These are phyloP conservation scores for Stenichneumon culpator DNA, from an alignment of 2,888 invertebrate genomes.

Conservation along the genomic window DNA sequence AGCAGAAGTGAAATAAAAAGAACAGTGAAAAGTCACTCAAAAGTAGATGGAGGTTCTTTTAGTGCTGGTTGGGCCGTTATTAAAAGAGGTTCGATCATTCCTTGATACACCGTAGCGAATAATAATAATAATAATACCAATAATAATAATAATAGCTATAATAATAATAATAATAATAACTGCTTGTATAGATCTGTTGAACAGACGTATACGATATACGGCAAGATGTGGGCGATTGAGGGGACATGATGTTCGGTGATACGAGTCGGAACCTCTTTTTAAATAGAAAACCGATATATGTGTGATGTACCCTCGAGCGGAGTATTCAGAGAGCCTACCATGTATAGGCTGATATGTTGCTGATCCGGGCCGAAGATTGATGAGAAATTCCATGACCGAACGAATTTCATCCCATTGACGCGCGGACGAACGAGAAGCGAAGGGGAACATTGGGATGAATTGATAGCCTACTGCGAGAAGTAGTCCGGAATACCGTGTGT, in stretches of 20 bases:
- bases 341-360: slow-evolving; percentile 25
- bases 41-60: slow-evolving; percentile 13
- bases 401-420: slow-evolving; percentile 56
- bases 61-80: slow-evolving; percentile 11
- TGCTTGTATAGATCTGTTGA: neutral
- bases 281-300: slow-evolving; percentile 26
- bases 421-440: slow-evolving; percentile 28
- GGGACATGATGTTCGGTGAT: slow-evolving; percentile 1
- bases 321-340: slow-evolving; percentile 1
- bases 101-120: neutral
- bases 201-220: neutral
- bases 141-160: too few relatives aligned
- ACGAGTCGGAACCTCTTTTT: slow-evolving; percentile 30
- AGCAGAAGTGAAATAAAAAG: slow-evolving; percentile 22
- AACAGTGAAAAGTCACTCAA: slow-evolving; percentile 16
- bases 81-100: slow-evolving; percentile 17
- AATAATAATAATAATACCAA: too few relatives aligned
- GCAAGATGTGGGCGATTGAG: neutral
- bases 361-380: slow-evolving; percentile 39
- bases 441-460: slow-evolving; percentile 48
- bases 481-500: slow-evolving; percentile 23
- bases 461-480: slow-evolving; percentile 44
- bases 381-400: slow-evolving; percentile 56
- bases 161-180: neutral
- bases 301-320: slow-evolving; percentile 4